Percentiles rank a stretch among this genome's conserved stretches.
Conservation (phyloP, 2,113 vertebrate species). For the Physeter macrocephalus region DNA sequence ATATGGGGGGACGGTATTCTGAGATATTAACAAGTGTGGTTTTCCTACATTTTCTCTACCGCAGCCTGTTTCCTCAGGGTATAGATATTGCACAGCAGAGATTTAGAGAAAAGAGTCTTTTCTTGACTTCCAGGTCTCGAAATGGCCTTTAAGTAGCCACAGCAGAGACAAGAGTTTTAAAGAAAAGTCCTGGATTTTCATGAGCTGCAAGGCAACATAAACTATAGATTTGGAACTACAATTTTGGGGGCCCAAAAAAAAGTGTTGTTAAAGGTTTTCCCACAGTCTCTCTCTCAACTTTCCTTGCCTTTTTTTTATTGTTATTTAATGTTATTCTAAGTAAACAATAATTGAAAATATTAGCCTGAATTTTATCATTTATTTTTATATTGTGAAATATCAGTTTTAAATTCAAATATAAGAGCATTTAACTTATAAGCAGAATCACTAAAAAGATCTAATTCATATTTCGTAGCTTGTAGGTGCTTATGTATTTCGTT, state of each 20-base stretch:
- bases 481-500: not conserved
- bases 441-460: not conserved
- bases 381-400: not conserved
- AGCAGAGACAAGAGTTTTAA: not conserved
- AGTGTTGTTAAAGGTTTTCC: not conserved
- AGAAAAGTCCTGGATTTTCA: not conserved
- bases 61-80: not conserved
- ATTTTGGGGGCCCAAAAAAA: not conserved
- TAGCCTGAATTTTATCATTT: not conserved
- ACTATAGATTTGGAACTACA: not conserved
- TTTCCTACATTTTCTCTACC: not conserved
- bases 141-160: conserved; percentile 6
- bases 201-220: not conserved
- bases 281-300: not conserved
- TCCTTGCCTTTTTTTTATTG: not conserved
- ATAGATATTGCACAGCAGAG: not conserved
- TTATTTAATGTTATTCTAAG: conserved; percentile 9
- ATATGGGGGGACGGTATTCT: not conserved
- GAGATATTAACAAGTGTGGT: not conserved
- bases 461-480: not conserved
- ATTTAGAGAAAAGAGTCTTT: not conserved
- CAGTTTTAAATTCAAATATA: not conserved
- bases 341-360: not conserved
- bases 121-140: conserved; percentile 7
- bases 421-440: not conserved